A percentile compares a stretch with the other conserved stretches of the same genome.
Evolutionary conservation across 2,113 vertebrate genomes (phyloP).

Genomic region (Siniperca knerii): DNA sequence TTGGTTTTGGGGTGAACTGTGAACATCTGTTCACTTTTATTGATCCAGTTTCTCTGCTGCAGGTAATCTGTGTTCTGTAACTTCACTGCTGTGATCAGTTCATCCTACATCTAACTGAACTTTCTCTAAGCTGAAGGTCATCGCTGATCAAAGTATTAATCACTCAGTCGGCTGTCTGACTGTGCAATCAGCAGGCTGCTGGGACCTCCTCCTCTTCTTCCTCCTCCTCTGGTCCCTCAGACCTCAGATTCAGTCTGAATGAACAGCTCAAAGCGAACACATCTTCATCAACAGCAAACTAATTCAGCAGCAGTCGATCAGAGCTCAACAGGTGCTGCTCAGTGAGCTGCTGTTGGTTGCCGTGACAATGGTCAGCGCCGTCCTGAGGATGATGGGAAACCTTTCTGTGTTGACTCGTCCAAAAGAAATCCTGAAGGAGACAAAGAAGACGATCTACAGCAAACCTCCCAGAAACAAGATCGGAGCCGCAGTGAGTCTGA

Average conservation of each 20-base stretch:
- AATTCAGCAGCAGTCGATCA: background rate
- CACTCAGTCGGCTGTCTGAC: background rate
- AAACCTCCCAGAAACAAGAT: conserved; percentile 75
- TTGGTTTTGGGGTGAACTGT: too few relatives aligned
- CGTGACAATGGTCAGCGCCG: background rate
- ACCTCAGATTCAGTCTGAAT: background rate
- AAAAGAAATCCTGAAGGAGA: conserved; percentile 43
- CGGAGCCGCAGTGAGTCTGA: conserved; percentile 69
- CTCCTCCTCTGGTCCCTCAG: background rate
- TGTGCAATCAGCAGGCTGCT: background rate
- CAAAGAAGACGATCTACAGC: conserved; percentile 67
- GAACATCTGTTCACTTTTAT: background rate
- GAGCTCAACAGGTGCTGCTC: background rate
- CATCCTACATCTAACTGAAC: background rate
- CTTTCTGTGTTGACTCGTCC: conserved; percentile 29
- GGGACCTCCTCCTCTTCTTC: background rate
- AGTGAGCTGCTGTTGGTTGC: background rate
- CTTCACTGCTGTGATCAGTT: background rate
- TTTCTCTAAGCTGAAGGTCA: background rate
- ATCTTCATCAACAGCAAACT: background rate
- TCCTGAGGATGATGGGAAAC: conserved; percentile 59
- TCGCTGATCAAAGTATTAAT: background rate
- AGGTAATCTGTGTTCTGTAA: background rate
- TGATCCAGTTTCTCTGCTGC: background rate
- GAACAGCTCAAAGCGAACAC: background rate